Base-by-base conservation (phyloP, 2,113 vertebrate species). In the Oryctolagus cuniculus region DNA sequence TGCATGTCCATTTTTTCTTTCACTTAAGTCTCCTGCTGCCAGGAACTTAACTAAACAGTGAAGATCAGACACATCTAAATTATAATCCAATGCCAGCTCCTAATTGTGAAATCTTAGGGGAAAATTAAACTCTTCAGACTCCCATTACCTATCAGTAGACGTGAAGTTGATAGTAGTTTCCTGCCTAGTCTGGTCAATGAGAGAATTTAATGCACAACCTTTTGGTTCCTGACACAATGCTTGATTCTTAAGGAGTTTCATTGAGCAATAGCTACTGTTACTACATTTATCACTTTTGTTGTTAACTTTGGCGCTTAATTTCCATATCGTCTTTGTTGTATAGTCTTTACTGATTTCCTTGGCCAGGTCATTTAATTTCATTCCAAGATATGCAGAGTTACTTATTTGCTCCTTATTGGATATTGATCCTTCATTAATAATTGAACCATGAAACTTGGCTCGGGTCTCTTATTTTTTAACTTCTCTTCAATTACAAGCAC, bases 311-410 rank as follows among this genome's bases (percentile, higher is more conserved):
- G 66, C 13, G 24, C 84, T 81, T 90, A 84, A 80, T 89, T 93
- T 94, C 29, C 63, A 19, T 67, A 27, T 89, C 75, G 29, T 34
- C 29, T 86, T 75, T 93, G 25, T 67, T 75, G 29, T 70, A 11
- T 31, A 55, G 25, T 11, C 75, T 87, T 87, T 87, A 79, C 73
- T 87, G 36, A 88, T 49, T 27, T 87, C 61, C 61, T 90, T 95
- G 25, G 72, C 34, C 31, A 67, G 8, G 51, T 58, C 24, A 15
- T 86, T 83, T 27, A 72, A 49, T 27, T 83, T 84, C 16, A 4
- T 77, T 74, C 25, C 19, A 66, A 93, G 63, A 44, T 19, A 83
- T 38, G 66, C 27, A 80, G 4, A 94, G 19, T 90, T 90, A 86
- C 53, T 69, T 96, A 75, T 66, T 93, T 88, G 11, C 10, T 88